Evolutionary conservation across 1,140 invertebrate genomes (phyloP), one percentile per base, ranked within the genome.

Genomic region (Neotoxoptera formosana): DNA sequence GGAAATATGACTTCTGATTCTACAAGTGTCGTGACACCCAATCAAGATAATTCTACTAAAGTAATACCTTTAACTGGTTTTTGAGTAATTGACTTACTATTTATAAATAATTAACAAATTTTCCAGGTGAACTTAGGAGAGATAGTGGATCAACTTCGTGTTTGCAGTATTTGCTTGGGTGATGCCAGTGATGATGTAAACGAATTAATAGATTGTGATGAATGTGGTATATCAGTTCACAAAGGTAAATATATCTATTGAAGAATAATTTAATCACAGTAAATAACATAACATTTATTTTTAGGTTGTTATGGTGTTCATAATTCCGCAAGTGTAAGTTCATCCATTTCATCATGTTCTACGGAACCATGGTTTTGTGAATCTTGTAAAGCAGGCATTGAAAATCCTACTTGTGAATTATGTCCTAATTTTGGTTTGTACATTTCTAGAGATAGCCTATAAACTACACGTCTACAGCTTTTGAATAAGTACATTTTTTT

Each of bases 321-420:
- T 84, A 99, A 99, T 94, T 97, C 97, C 67, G 97, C 97, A 51
- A 99, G 98, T 96, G 97, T 98, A 93, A 97, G 97, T 6, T 98
- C 98, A 95, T 98, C 98, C n/a, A 97, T 97, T 93, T 99, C 98
- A 21, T 97, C 98, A 2, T 98, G 98, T 90, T 98, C 98, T 60
- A 99, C 98, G 2, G 98, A 99, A 94, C 99, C 99, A 0, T 99
- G 99, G 99, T 99, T 99, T 95, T 99, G 99, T 96, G 99, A 99
- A 95, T 98, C 98, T n/a, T 99, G 99, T 94, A 98, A 98, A 95
- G 98, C 98, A 76, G 98, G 98, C 2, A 96, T 98, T 17, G 97
- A 96, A 48, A 97, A 98, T 95, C 98, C 98, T 1, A 96, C 96
- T 34, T 99, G 98, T 95, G 98, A 99, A 95, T 95, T 99, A 14